phyloP scores from a whole-genome alignment of 2,888 invertebrate genomes.

The Cyaniris semiargus region DNA sequence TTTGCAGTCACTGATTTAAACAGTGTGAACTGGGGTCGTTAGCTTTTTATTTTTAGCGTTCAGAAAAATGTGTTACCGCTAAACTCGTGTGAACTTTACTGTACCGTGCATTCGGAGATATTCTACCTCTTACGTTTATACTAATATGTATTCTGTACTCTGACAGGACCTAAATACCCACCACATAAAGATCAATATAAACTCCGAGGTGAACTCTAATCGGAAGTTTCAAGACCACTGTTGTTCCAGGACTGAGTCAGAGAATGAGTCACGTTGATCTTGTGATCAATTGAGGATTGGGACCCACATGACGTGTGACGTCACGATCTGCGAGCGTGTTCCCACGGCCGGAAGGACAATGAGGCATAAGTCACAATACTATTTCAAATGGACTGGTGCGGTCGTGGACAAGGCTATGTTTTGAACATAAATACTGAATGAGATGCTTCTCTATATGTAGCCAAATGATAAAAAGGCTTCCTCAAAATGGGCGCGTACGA shows the following conservation, averaged over 20 bases:
- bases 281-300: background rate
- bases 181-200: background rate
- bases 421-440: background rate
- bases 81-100: background rate
- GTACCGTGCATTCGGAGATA: background rate
- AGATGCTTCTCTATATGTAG: background rate
- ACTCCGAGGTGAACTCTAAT: background rate
- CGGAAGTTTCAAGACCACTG: background rate
- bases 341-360: background rate
- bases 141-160: too few relatives aligned
- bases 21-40: background rate
- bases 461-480: background rate
- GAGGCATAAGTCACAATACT: background rate
- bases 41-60: conserved; percentile 5
- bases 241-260: background rate
- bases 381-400: background rate
- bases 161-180: too few relatives aligned
- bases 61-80: background rate
- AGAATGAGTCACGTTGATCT: background rate
- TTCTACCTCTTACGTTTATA: too few relatives aligned
- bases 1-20: background rate
- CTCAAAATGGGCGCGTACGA: background rate
- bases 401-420: background rate
- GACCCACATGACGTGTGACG: background rate
- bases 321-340: background rate